A percentile compares a stretch with the other conserved stretches of the same genome.
Evolutionary conservation across 2,888 invertebrate species (phyloP).

Genomic region (Theretra japonica): DNA sequence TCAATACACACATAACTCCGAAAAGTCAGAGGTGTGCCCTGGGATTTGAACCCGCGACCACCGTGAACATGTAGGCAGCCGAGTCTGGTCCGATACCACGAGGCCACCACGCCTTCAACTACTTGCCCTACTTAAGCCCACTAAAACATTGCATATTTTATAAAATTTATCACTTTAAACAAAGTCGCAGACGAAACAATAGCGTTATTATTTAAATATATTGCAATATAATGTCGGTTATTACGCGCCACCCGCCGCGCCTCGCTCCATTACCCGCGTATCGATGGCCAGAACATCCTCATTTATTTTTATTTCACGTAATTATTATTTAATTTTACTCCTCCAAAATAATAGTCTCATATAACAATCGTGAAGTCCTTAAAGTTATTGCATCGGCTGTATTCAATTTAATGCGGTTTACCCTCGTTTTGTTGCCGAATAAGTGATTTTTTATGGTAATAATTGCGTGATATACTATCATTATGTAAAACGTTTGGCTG

Average conservation of each 20-base stretch:
- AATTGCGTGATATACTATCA: background rate
- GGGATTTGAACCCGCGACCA: no score
- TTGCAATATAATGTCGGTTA: constrained; percentile 4
- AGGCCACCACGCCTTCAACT: no score
- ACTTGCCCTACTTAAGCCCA: no score
- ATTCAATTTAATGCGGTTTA: constrained; percentile 15
- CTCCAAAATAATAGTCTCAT: constrained; percentile 1
- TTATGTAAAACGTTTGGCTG: background rate
- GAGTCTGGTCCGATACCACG: no score
- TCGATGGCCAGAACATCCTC: constrained; percentile 22
- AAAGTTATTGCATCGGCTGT: background rate
- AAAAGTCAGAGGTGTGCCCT: no score
- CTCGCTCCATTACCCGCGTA: background rate
- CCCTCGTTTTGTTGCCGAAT: background rate
- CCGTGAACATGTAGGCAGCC: no score
- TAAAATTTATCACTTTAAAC: background rate
- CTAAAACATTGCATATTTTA: no score
- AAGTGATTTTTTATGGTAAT: constrained; percentile 21
- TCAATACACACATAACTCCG: no score
- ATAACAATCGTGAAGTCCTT: background rate
- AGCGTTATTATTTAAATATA: background rate
- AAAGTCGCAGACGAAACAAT: background rate
- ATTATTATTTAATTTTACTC: constrained; percentile 6
- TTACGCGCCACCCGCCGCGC: constrained; percentile 11
- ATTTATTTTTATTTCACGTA: constrained; percentile 11